Base-by-base conservation (phyloP, 2,797 vertebrate species). In the Cygnus olor region DNA sequence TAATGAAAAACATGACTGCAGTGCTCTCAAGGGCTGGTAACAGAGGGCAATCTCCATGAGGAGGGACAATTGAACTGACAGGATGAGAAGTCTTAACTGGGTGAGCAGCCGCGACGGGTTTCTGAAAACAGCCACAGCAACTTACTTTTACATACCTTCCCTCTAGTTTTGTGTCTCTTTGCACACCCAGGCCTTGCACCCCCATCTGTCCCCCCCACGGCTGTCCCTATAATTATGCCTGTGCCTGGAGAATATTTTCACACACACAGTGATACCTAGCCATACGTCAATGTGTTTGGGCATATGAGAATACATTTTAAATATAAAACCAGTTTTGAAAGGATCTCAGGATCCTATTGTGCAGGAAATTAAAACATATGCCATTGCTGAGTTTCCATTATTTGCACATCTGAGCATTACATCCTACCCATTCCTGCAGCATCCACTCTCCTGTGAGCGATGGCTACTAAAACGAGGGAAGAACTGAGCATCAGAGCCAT, bases 401-500 rank as follows among this genome's bases (percentile, higher is more conserved):
- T 16, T 73, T 36, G 6, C 6, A 0, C 18, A 21, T 38, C 18
- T 56, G 18, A 47, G 24, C 8, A 2, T n/a, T 34, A 11, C 5
- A 53, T 5, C 27, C 60, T 32, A 20, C 51, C 54, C 36, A 54
- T 49, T 34, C 40, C 72, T 45, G n/a, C 49, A 71, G 13, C 1
- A 11, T 19, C 53, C 3, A 0, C 38, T 84, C 22, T 34, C 30
- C 3, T 0, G 0, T 1, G 42, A 90, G 63, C 5, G 45, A 53
- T 8, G 30, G n/a, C 34, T 53, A 6, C 66, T 32, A 20, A 90
- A 94, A 80, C 1, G 25, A 91, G 32, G 32, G 16, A 21, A 88
- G 69, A 61, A 78, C 81, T 17, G 80, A 92, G 14, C 19, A 54
- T 45, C 4, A 84, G 74, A 74, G 40, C 6, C 44, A 53, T 2